Base-by-base conservation (phyloP, 2,888 invertebrate species). In the Hipparchia sbordonii region DNA sequence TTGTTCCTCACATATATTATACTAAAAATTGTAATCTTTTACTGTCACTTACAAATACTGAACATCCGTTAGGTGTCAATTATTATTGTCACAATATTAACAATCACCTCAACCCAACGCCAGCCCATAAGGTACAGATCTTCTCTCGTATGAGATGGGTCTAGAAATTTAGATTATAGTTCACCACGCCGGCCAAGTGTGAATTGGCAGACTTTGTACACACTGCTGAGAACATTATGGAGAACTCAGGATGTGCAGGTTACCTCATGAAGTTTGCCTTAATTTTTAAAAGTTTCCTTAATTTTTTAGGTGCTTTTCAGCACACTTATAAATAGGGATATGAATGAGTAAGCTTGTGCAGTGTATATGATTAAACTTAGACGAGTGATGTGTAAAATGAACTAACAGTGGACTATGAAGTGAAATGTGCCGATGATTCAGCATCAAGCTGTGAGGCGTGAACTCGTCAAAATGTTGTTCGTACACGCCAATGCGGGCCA, bases 381-480 rank as follows among this genome's bases (percentile, higher is more conserved):
- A 60, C 12, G 51, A 51, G 63, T 63, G 23, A 61, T 66, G 23
- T 61, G 72, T 57, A 62, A 52, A 73, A 51, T 71, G 48, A 13
- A 65, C 52, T 56, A 67, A 51, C 51, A 39, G 56, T 67, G 63
- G 39, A 45, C 23, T 67, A 67, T 57, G 57, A n/a, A 62, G 57
- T 73, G 12, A 66, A 62, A 48, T 63, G 59, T 72, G 57, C 67
- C 63, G 78, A 82, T 86, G 84, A 84, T 82, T 84, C 84, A 86
- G 77, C 80, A 77, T 79, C 39, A 33, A 72, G 67, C 57, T 61
- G 48, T 46, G 62, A 71, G 54, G 83, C 80, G 79, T 81, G 83
- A 88, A 88, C 80, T 83, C 84, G 78, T 79, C 79, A 78, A 77
- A 85, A 86, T 87, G 86, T 78, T 76, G 71, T 75, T 77, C 74